Percentiles rank a stretch among this genome's conserved stretches.
Evolutionary conservation across 2,797 vertebrate species (phyloP).

Genomic region (Hipposideros larvatus): DNA sequence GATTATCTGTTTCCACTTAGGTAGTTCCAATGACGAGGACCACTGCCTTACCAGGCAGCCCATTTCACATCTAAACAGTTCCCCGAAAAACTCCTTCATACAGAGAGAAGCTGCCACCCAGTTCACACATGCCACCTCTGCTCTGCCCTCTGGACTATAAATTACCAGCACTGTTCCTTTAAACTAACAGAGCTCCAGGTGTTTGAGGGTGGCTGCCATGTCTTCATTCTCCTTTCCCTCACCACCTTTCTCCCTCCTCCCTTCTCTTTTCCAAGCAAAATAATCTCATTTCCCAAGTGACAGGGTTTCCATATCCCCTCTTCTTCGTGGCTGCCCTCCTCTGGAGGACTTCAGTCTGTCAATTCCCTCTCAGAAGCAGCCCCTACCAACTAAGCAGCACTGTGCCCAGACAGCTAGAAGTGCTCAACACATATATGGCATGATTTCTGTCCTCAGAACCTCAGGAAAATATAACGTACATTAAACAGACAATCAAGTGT

Average conservation of each 20-base stretch:
- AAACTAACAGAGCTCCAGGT: too few relatives aligned
- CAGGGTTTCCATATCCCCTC: background rate
- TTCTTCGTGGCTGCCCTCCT: background rate
- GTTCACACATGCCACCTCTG: background rate
- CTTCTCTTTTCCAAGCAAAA: background rate
- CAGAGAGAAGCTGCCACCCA: background rate
- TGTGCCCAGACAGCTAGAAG: background rate
- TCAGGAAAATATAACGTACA: background rate
- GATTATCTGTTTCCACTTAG: background rate
- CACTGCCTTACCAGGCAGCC: background rate
- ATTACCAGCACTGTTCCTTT: background rate
- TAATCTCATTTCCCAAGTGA: background rate
- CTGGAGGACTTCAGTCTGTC: background rate
- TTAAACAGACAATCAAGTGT: background rate
- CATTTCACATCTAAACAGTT: background rate
- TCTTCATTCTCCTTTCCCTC: background rate
- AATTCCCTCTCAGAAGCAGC: background rate
- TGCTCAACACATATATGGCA: background rate
- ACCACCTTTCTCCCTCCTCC: background rate
- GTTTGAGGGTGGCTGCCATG: background rate
- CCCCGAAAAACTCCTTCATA: too few relatives aligned
- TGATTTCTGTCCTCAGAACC: background rate
- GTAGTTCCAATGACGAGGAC: background rate
- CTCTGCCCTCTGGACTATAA: background rate
- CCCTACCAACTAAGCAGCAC: background rate